A percentile compares a stretch with the other conserved stretches of the same genome.
Evolutionary conservation across 2,888 invertebrate species (phyloP).

Genomic region (Zhuqinia jingwanae): DNA sequence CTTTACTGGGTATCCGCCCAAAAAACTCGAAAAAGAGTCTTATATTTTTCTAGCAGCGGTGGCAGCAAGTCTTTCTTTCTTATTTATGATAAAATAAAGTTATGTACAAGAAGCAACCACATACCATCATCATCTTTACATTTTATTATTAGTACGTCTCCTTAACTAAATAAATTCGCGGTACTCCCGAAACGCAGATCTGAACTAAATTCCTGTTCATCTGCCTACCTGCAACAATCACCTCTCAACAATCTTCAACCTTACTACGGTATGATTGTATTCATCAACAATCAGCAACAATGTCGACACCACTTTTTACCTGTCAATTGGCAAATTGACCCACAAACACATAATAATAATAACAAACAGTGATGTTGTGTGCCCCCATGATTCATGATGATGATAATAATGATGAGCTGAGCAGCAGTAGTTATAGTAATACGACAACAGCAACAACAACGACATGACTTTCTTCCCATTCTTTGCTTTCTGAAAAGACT

Average conservation of each 20-base stretch:
- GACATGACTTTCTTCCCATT: conserved; percentile 34
- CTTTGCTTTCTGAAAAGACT: background rate
- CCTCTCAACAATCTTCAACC: background rate
- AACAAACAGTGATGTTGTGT: conserved; percentile 46
- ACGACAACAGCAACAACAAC: too few species aligned
- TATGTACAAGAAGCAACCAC: background rate
- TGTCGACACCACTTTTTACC: conserved; percentile 59
- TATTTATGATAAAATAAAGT: conserved; percentile 1
- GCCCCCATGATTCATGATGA: background rate
- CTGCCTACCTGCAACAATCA: background rate
- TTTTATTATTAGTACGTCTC: too few species aligned
- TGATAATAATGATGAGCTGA: conserved; percentile 17
- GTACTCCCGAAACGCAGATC: background rate
- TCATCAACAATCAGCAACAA: conserved; percentile 40
- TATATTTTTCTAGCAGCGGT: background rate
- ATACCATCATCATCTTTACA: too few species aligned
- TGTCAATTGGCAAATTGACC: conserved; percentile 71
- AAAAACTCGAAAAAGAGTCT: background rate
- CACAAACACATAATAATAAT: conserved; percentile 54
- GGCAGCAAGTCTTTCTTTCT: background rate
- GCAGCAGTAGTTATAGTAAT: background rate
- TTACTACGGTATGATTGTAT: conserved; percentile 35
- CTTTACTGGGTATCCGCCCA: conserved; percentile 32
- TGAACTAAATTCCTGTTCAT: background rate
- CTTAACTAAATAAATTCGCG: too few species aligned